phyloP scores from a whole-genome alignment of 2,113 vertebrate species.

The Sylvilagus bachmani region DNA sequence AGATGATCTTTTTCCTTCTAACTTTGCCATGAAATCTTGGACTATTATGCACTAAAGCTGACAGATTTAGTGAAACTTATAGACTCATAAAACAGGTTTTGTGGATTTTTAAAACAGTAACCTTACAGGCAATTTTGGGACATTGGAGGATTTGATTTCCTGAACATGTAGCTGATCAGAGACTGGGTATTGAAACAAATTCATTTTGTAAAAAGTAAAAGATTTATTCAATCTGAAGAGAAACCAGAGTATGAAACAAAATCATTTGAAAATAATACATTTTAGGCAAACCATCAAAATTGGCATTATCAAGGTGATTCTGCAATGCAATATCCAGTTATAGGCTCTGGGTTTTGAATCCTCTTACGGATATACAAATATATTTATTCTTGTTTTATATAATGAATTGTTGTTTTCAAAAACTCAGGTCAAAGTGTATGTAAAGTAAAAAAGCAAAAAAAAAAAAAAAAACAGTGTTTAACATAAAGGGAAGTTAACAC shows the following conservation, averaged over 20 bases:
- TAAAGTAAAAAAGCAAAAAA: conserved; percentile 36
- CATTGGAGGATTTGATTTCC: background rate
- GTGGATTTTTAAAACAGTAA: background rate
- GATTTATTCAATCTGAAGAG: too few species aligned
- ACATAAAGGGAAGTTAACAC: too few species aligned
- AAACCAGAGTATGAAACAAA: background rate
- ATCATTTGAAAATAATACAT: background rate
- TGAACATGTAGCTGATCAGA: background rate
- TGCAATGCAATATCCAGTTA: background rate
- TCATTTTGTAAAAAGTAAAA: too few species aligned
- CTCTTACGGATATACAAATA: background rate
- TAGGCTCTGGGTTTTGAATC: conserved; percentile 26
- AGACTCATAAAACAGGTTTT: conserved; percentile 74
- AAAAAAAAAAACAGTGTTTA: conserved; percentile 48
- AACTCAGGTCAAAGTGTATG: background rate
- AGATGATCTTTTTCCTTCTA: background rate
- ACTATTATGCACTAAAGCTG: conserved; percentile 57
- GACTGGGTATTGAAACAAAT: background rate
- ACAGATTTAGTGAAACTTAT: conserved; percentile 68
- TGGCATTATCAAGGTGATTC: background rate
- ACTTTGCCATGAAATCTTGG: conserved; percentile 23
- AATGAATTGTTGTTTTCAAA: conserved; percentile 58
- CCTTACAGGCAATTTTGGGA: conserved; percentile 54
- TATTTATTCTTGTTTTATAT: conserved; percentile 9
- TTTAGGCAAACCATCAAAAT: background rate